Percentiles rank a stretch among this genome's conserved stretches.
Conservation (phyloP, 2,797 vertebrate genomes). For the Hirundo rustica region DNA sequence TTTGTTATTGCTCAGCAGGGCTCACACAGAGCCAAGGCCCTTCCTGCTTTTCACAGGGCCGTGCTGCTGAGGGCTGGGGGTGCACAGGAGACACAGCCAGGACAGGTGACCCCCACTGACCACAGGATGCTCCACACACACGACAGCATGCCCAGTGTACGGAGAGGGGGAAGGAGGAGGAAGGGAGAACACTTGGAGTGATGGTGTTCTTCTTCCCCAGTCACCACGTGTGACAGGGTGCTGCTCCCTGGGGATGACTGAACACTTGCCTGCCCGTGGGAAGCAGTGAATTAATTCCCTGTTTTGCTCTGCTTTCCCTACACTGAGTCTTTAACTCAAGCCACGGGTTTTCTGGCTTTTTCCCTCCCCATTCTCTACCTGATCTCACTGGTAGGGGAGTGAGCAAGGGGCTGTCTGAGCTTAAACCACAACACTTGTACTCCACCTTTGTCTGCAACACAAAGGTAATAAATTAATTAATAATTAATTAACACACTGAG, state of each 20-base stretch:
- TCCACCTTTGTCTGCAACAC: not conserved
- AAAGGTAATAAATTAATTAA: not conserved
- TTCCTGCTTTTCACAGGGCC: not conserved
- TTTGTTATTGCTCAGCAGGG: not conserved
- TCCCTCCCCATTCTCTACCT: not conserved
- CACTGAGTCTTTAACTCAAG: not conserved
- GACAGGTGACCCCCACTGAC: not conserved
- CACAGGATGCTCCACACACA: not conserved
- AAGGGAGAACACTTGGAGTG: not conserved
- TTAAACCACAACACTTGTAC: not conserved
- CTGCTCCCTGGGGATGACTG: not conserved
- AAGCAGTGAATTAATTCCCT: not conserved
- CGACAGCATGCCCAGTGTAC: rapidly evolving
- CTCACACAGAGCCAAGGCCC: not conserved
- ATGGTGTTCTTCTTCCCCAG: not conserved
- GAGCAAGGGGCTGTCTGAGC: not conserved
- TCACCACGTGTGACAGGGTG: rapidly evolving
- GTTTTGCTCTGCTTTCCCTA: not conserved
- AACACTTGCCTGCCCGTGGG: not conserved
- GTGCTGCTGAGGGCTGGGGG: not conserved
- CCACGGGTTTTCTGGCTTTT: not conserved
- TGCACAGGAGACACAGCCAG: not conserved
- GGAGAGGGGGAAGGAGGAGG: not conserved
- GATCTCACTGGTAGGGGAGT: not conserved
- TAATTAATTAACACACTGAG: not conserved